phyloP scores from a whole-genome alignment of 2,888 invertebrate species.

The Drosophila percnosoma region DNA sequence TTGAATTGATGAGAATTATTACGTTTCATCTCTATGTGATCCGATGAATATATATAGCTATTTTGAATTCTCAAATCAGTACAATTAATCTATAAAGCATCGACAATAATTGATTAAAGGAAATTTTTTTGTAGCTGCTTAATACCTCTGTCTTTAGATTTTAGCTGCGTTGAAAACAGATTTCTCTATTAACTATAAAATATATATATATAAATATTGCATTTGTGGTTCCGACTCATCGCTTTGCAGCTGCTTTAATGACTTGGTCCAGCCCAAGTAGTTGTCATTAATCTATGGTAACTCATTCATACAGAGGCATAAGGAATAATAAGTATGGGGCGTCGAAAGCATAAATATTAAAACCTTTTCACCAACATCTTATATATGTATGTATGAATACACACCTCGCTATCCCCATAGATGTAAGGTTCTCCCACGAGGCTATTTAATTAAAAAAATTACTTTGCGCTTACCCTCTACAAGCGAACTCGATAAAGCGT shows the following conservation, averaged over 20 bases:
- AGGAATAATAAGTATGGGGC: neutral
- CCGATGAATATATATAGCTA: neutral
- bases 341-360: neutral
- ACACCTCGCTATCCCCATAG: neutral
- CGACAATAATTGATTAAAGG: neutral
- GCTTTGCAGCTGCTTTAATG: neutral
- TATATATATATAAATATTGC: neutral
- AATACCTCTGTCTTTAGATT: neutral
- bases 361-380: neutral
- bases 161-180: neutral
- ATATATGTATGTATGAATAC: neutral
- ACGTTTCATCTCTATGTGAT: neutral
- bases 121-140: neutral
- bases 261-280: too few species aligned
- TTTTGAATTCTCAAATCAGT: neutral
- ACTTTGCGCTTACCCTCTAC: constrained; percentile 42
- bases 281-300: neutral
- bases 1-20: too few species aligned
- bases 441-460: constrained; percentile 43
- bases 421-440: constrained; percentile 7
- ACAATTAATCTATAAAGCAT: neutral
- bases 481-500: constrained; percentile 32
- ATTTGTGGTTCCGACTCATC: neutral
- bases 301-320: neutral
- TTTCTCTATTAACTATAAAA: neutral